Evolutionary conservation across 2,888 invertebrate species (phyloP).

Genomic region (Caenorhabditis sp.): DNA sequence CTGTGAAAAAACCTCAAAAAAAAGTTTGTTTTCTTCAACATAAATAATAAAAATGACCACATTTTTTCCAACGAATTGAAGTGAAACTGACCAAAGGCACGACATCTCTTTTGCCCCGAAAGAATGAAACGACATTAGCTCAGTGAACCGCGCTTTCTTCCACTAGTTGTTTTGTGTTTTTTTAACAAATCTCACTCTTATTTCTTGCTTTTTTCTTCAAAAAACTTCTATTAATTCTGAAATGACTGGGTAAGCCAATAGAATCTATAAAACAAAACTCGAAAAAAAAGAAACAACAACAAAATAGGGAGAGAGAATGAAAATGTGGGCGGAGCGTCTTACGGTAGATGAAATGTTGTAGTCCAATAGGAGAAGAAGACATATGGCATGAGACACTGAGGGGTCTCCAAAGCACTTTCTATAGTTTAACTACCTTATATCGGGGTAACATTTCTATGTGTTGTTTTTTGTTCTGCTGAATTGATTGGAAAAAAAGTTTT

Average conservation of each 20-base stretch:
- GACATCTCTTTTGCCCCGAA: constrained; percentile 7
- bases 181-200: constrained; percentile 23
- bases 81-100: constrained; percentile 34
- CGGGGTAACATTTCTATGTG: background rate
- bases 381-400: constrained; percentile 34
- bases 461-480: background rate
- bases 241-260: background rate
- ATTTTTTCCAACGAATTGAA: constrained; percentile 29
- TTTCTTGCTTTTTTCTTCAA: constrained; percentile 9
- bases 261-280: background rate
- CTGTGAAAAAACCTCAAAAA: too few relatives aligned
- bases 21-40: background rate
- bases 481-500: background rate
- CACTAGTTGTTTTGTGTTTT: constrained; percentile 29
- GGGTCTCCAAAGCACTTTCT: constrained; percentile 42
- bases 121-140: constrained; percentile 43
- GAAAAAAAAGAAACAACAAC: background rate
- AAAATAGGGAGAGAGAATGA: background rate
- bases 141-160: constrained; percentile 33
- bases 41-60: background rate
- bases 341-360: background rate
- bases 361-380: background rate
- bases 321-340: background rate
- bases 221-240: constrained; percentile 7
- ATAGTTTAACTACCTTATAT: constrained; percentile 36